Conservation (phyloP, 2,797 vertebrate species). For the Sarcoramphus papa region DNA sequence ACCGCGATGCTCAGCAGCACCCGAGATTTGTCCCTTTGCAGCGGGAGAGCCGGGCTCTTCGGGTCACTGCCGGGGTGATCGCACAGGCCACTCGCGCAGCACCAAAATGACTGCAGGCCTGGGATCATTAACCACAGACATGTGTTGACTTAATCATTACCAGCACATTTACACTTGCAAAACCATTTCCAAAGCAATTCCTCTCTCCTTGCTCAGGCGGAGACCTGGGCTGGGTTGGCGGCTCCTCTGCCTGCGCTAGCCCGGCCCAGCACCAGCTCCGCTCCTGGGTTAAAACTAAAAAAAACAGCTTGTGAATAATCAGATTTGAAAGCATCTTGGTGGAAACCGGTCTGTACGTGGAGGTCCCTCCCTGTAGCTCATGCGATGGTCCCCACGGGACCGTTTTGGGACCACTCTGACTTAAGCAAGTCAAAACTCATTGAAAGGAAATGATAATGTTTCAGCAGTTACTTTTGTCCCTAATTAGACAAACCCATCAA, state of each 20-base stretch:
- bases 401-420: not conserved
- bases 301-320: not conserved
- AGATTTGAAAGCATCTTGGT: not conserved
- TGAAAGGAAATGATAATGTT: not conserved
- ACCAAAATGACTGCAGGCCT: not conserved
- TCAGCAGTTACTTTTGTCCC: not conserved
- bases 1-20: not conserved
- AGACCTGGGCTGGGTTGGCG: not conserved
- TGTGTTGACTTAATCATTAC: not conserved
- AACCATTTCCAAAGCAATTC: not conserved
- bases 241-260: not conserved
- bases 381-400: rapidly evolving
- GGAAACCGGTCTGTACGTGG: rapidly evolving
- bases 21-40: not conserved
- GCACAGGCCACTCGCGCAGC: not conserved
- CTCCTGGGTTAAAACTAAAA: not conserved
- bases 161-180: not conserved
- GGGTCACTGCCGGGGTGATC: not conserved
- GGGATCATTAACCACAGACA: not conserved
- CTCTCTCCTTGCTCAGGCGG: rapidly evolving
- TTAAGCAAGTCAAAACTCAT: not conserved
- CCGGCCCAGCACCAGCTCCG: not conserved
- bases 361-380: not conserved
- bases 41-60: not conserved
- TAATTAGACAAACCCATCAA: not conserved